Conservation (phyloP, 2,888 invertebrate genomes). For the Coremacera marginata region DNA sequence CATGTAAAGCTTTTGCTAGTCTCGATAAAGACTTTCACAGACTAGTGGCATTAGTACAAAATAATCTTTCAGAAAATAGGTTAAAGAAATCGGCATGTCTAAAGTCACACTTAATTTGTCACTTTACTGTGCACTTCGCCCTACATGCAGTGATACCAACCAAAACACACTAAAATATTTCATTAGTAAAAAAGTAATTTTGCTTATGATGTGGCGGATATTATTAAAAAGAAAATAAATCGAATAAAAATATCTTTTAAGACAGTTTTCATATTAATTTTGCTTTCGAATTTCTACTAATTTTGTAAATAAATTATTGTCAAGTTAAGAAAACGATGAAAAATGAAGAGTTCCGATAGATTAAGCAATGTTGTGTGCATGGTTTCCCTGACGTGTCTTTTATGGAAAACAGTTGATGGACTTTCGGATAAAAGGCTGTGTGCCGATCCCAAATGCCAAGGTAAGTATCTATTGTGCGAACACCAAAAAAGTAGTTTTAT, state of each 20-base stretch:
- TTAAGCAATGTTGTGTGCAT: constrained; percentile 37
- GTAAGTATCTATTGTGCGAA: constrained; percentile 70
- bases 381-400: constrained; percentile 44
- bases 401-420: constrained; percentile 60
- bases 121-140: no score
- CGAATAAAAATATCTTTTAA: constrained; percentile 38
- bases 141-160: background rate
- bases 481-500: background rate
- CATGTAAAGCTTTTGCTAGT: no score
- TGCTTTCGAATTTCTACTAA: constrained; percentile 21
- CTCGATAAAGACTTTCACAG: no score
- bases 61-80: no score
- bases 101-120: no score
- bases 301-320: background rate
- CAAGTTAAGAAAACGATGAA: constrained; percentile 42
- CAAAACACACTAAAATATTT: background rate
- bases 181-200: constrained; percentile 30
- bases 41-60: no score
- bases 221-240: background rate
- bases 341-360: constrained; percentile 43
- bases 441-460: constrained; percentile 78
- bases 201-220: constrained; percentile 50
- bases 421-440: constrained; percentile 79
- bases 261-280: constrained; percentile 39
- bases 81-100: no score